Evolutionary conservation across 2,888 invertebrate species (phyloP).

Genomic region (Pachydiplax longipennis): DNA sequence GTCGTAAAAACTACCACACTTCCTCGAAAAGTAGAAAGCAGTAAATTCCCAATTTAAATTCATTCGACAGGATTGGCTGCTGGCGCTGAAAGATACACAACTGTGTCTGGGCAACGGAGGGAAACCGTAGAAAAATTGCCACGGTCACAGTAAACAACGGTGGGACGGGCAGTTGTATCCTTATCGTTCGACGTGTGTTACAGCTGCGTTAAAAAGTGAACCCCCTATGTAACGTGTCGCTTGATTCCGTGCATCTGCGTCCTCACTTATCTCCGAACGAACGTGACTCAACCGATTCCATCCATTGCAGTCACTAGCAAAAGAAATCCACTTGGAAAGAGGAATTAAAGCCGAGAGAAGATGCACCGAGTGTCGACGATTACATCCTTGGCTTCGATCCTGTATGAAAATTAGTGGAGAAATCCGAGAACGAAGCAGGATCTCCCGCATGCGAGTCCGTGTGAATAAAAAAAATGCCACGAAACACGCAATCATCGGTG

Average conservation of each 20-base stretch:
- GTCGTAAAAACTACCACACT: no score
- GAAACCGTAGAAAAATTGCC: no score
- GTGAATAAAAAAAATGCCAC: neutral
- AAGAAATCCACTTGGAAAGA: neutral
- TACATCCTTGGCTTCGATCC: neutral
- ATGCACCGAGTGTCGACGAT: neutral
- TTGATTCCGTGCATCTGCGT: neutral
- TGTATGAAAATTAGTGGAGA: neutral
- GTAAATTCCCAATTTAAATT: no score
- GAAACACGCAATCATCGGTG: neutral
- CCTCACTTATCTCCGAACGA: neutral
- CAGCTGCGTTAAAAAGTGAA: neutral
- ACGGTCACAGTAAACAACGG: no score
- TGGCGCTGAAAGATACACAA: no score
- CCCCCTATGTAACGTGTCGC: neutral
- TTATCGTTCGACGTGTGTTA: neutral
- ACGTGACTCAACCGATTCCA: neutral
- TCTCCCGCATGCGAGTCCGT: neutral
- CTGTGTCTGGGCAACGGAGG: no score
- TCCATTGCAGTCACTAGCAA: neutral
- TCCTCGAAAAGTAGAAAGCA: no score
- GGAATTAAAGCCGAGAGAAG: neutral
- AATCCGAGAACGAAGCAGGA: neutral
- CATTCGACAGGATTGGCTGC: no score
- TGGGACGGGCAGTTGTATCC: neutral